Evolutionary conservation across 2,113 vertebrate species (phyloP).

Genomic region (Odontophorus gujanensis): DNA sequence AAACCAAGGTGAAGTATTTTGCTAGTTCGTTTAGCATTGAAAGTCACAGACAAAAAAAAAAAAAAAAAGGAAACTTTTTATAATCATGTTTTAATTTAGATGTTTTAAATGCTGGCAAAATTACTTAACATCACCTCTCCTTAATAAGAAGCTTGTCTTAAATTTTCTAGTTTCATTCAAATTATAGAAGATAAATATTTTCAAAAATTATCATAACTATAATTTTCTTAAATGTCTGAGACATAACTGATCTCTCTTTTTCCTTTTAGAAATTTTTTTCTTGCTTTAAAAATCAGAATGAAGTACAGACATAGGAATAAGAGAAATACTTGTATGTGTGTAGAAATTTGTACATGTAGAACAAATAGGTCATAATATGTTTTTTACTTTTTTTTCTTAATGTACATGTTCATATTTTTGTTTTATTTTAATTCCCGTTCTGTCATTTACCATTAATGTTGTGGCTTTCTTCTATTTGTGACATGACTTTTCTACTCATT

Average conservation of each 20-base stretch:
- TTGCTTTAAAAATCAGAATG: background rate
- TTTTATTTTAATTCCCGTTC: background rate
- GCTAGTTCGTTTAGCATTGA: background rate
- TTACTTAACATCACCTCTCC: background rate
- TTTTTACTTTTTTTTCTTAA: background rate
- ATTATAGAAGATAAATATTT: background rate
- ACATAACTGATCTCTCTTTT: background rate
- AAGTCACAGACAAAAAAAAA: background rate
- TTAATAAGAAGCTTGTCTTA: background rate
- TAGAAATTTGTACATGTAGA: background rate
- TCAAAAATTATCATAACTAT: background rate
- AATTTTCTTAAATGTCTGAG: background rate
- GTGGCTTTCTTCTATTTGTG: background rate
- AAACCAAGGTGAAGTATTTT: background rate
- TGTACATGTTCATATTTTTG: background rate
- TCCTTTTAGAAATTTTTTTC: background rate
- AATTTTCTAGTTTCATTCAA: background rate
- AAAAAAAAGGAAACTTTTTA: background rate
- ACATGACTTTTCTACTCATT: background rate
- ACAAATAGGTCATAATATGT: background rate
- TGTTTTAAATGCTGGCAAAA: background rate
- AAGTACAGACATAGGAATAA: background rate
- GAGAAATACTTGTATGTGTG: background rate
- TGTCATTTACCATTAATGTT: background rate
- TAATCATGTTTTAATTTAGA: background rate